A percentile compares a stretch with the other conserved stretches of the same genome.
These are phyloP conservation scores for Babyrousa celebensis DNA, from an alignment of 2,797 vertebrate genomes.

Conservation along the genomic window DNA sequence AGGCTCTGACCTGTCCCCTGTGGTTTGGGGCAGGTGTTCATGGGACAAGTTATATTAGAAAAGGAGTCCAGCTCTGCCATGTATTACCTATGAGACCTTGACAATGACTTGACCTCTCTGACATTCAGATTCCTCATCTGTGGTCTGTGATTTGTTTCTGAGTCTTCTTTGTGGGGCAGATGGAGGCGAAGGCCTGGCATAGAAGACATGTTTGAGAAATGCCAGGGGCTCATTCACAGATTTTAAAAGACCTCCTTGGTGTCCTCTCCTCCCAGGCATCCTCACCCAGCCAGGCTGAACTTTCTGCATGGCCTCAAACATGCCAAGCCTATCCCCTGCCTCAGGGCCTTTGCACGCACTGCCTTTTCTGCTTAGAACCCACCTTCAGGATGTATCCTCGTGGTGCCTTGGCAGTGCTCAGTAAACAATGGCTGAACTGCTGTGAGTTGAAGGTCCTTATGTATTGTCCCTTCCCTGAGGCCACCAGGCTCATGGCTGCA, in stretches of 20 bases:
- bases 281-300: background rate
- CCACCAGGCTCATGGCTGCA: background rate
- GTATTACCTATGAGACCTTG: background rate
- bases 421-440: background rate
- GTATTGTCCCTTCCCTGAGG: background rate
- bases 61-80: background rate
- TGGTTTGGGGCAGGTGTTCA: background rate
- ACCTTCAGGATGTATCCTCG: background rate
- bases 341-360: slow-evolving; percentile 24
- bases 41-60: background rate
- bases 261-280: background rate
- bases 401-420: background rate
- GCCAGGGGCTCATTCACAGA: background rate
- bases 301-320: rapidly evolving
- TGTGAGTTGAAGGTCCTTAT: background rate
- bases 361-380: background rate
- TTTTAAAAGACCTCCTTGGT: background rate
- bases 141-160: background rate
- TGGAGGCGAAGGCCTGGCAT: background rate
- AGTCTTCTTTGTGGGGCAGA: background rate
- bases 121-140: background rate
- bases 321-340: background rate
- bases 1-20: background rate
- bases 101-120: background rate
- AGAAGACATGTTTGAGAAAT: background rate